These are phyloP conservation scores for Vidua macroura DNA, from an alignment of 2,113 vertebrate species.

Conservation along the genomic window DNA sequence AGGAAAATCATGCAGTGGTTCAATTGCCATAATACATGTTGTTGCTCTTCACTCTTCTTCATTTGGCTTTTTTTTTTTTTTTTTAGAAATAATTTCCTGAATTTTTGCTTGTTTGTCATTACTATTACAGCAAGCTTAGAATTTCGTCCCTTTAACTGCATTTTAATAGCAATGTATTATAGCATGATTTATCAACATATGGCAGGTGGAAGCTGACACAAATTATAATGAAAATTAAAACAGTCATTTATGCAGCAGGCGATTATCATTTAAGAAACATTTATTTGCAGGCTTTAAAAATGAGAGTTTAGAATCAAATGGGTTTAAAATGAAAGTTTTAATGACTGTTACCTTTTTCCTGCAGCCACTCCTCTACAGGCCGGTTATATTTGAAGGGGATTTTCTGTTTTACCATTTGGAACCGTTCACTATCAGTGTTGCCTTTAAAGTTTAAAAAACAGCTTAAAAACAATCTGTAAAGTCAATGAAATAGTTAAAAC, in stretches of 20 bases:
- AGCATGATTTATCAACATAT: constrained; percentile 86
- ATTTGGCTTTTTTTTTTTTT: neutral
- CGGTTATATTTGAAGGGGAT: constrained; percentile 99
- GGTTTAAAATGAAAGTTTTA: constrained; percentile 84
- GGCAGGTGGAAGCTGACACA: constrained; percentile 84
- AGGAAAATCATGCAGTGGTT: constrained; percentile 74
- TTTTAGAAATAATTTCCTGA: constrained; percentile 30
- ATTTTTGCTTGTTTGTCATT: constrained; percentile 63
- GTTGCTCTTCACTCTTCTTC: neutral
- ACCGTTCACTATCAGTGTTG: constrained; percentile 99
- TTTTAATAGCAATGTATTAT: constrained; percentile 87
- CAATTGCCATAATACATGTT: constrained; percentile 76
- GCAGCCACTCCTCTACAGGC: constrained; percentile 98
- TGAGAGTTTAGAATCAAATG: constrained; percentile 82
- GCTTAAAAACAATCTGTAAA: constrained; percentile 91
- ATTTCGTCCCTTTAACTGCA: constrained; percentile 93
- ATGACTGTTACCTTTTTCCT: constrained; percentile 98
- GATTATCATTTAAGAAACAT: constrained; percentile 83
- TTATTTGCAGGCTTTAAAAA: constrained; percentile 85
- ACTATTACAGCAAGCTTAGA: constrained; percentile 63
- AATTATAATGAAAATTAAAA: constrained; percentile 84
- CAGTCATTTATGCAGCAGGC: constrained; percentile 82
- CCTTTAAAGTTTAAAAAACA: constrained; percentile 99
- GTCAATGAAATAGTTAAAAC: constrained; percentile 78
- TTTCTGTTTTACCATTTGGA: constrained; percentile 99